Evolutionary conservation across 2,888 invertebrate genomes (phyloP).

Genomic region (Drosophila demipolita): DNA sequence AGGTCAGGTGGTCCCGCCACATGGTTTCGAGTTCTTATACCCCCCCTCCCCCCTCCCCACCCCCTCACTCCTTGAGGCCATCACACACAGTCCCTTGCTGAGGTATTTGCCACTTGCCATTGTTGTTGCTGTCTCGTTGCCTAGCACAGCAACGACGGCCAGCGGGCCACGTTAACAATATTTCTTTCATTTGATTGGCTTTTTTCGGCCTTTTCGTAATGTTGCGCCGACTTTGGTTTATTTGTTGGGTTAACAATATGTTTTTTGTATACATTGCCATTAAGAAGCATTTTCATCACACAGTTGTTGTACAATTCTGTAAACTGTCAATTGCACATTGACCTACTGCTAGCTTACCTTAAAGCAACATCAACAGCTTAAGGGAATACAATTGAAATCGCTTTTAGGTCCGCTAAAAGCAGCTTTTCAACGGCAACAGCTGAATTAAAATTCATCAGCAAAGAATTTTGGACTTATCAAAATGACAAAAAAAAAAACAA

Average conservation of each 20-base stretch:
- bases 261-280: constrained; percentile 1
- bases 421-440: not conserved
- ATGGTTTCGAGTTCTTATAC: constrained; percentile 23
- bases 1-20: constrained; percentile 39
- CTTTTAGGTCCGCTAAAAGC: constrained; percentile 10
- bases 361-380: constrained; percentile 14
- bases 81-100: not conserved
- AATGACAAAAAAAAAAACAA: not conserved
- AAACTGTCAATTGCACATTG: constrained; percentile 29
- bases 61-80: not conserved
- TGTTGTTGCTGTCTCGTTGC: constrained; percentile 21
- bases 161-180: constrained; percentile 43
- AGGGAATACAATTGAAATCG: constrained; percentile 2
- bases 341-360: constrained; percentile 2
- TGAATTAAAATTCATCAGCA: constrained; percentile 16
- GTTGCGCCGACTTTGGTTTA: constrained; percentile 22
- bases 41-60: not conserved
- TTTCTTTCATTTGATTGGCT: constrained; percentile 58
- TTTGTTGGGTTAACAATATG: constrained; percentile 15
- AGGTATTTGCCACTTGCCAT: constrained; percentile 1
- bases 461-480: constrained; percentile 14
- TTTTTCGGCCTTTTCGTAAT: constrained; percentile 50
- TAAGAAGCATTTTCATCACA: constrained; percentile 26
- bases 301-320: constrained; percentile 18
- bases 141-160: constrained; percentile 12